Evolutionary conservation across 2,797 vertebrate species (phyloP), one percentile per base, ranked within the genome.

Genomic region (Scomberomorus guttatus): DNA sequence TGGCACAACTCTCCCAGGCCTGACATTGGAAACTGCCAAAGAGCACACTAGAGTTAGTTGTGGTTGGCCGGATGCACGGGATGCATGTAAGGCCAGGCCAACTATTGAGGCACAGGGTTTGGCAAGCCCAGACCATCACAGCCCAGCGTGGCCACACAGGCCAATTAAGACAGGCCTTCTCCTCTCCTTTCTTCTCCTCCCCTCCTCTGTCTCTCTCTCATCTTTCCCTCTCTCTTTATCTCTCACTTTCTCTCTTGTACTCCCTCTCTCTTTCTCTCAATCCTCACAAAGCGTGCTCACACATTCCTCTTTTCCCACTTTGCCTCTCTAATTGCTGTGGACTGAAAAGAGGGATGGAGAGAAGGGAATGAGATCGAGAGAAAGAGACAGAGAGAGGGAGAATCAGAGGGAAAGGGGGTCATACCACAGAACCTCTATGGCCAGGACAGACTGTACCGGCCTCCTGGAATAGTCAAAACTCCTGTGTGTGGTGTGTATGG

Each of bases 11-110:
- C 90, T 90, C 93, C 88, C 93, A 94, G 88, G 89, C 87, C 88
- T 93, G 92, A 94, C 90, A 94, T 91, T 91, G 89, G 91, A 94
- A 91, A 93, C 93, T 93, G 92, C 92, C 92, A 92, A 93, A 93
- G 92, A 94, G 94, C 92, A 93, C 91, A 91, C 91, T 94, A 87
- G 93, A 93, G 91, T 96, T 96, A 95, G 92, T 95, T 94, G 90
- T 94, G 95, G 93, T 95, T 95, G 94, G 94, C 93, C 86, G 94
- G 91, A 94, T 88, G 93, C 95, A 95, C 92, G 94, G 94, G 95
- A 95, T 95, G 94, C 92, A 93, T 90, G 90, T 90, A 91, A 93
- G 93, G 87, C 89, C 89, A 81, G 88, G 94, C 94, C 95, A 95
- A 93, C 87, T 92, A 93, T 93, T 95, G 94, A 95, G 93, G 92